Conservation (phyloP, 2,113 vertebrate species). For the Rhagologus leucostigma region DNA sequence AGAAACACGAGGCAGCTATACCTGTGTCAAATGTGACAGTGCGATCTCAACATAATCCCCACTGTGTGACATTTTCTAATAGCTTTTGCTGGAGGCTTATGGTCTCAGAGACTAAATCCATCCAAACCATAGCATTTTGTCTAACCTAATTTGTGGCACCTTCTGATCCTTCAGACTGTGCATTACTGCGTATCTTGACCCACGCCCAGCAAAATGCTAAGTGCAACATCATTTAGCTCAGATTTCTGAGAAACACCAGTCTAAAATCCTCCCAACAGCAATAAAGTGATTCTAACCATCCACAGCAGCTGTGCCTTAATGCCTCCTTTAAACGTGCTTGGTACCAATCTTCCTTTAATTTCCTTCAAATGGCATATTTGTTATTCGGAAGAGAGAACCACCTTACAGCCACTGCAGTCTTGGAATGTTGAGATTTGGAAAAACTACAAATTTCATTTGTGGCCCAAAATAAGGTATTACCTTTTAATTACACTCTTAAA, state of each 20-base stretch:
- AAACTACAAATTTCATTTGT: not conserved
- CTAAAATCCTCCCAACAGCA: not conserved
- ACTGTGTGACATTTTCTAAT: not conserved
- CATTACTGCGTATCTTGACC: not conserved
- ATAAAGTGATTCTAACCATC: not conserved
- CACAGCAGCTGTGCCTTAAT: fast-evolving
- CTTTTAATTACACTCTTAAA: not conserved
- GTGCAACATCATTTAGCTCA: not conserved
- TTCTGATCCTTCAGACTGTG: not conserved
- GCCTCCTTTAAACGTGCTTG: not conserved
- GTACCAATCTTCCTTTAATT: not conserved
- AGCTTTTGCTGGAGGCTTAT: not conserved
- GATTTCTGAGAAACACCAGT: conserved; percentile 9
- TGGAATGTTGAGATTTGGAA: not conserved
- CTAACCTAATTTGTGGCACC: not conserved
- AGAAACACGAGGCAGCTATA: not conserved
- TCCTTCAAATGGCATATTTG: not conserved
- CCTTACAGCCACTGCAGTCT: not conserved
- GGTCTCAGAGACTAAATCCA: not conserved
- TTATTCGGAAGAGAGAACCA: not conserved
- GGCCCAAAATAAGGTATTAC: not conserved
- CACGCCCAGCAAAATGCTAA: not conserved
- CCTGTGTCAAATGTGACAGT: not conserved
- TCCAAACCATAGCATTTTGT: not conserved
- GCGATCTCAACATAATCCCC: not conserved